A percentile compares a stretch with the other conserved stretches of the same genome.
These are phyloP conservation scores for Ericerus pela DNA, from an alignment of 1,140 invertebrate genomes.

Conservation along the genomic window DNA sequence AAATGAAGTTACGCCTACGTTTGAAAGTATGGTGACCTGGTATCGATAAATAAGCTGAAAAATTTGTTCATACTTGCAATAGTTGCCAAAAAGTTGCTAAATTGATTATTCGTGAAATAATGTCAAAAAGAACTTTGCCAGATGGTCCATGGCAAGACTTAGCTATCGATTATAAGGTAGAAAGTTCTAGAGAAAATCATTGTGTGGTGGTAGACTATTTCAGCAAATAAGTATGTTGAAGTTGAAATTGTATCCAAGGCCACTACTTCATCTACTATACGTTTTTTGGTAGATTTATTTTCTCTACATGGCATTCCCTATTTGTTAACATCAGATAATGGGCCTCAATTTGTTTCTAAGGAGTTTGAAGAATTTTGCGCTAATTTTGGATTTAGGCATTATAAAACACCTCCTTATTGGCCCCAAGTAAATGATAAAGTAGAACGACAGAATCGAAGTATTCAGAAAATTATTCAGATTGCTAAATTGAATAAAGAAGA, in stretches of 20 bases:
- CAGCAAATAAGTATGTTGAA: conserved; percentile 20
- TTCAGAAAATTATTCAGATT: conserved; percentile 24
- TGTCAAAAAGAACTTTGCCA: conserved; percentile 23
- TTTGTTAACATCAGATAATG: background rate
- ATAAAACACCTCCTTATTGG: conserved; percentile 25
- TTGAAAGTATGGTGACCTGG: conserved; percentile 31
- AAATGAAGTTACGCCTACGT: conserved; percentile 26
- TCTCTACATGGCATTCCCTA: background rate
- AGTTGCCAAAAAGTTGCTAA: conserved; percentile 15
- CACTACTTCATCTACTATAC: background rate
- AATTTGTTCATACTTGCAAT: conserved; percentile 22
- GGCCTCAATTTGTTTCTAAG: background rate
- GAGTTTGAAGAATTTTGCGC: conserved; percentile 19
- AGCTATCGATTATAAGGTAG: conserved; percentile 23
- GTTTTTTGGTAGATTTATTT: background rate
- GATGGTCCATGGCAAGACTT: conserved; percentile 22
- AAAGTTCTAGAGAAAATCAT: conserved; percentile 23
- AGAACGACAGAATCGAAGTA: conserved; percentile 26
- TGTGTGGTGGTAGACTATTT: conserved; percentile 24
- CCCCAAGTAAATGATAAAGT: conserved; percentile 29
- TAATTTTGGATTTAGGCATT: conserved; percentile 21
- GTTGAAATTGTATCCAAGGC: conserved; percentile 18
- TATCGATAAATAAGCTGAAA: conserved; percentile 27
- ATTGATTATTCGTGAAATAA: conserved; percentile 13
- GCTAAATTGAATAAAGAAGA: conserved; percentile 16